phyloP scores from a whole-genome alignment of 2,113 vertebrate genomes.

The Syngnathus scovelli region DNA sequence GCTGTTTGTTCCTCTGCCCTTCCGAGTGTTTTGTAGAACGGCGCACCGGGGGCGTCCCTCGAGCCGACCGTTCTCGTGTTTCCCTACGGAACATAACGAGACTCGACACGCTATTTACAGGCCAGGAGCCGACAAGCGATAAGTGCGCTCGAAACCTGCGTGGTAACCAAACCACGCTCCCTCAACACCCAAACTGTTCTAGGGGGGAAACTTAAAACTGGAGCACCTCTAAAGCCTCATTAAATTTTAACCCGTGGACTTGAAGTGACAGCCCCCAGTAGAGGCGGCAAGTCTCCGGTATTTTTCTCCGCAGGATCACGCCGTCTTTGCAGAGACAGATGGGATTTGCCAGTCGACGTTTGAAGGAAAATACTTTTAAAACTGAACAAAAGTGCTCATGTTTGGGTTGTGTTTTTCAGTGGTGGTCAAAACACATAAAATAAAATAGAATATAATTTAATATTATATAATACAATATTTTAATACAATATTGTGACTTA shows the following conservation, averaged over 20 bases:
- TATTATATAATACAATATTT: too few relatives aligned
- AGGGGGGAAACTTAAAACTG: slow-evolving; percentile 22
- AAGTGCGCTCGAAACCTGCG: slow-evolving; percentile 25
- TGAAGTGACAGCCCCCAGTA: slow-evolving; percentile 23
- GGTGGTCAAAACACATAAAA: too few relatives aligned
- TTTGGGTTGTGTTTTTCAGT: neutral
- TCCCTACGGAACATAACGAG: slow-evolving; percentile 31
- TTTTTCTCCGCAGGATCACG: neutral
- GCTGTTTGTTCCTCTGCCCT: slow-evolving; percentile 32
- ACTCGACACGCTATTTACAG: slow-evolving; percentile 28
- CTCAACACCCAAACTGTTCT: slow-evolving; percentile 21
- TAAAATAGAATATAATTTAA: too few relatives aligned
- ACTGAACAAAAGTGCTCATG: neutral
- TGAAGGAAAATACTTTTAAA: neutral
- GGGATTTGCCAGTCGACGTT: neutral
- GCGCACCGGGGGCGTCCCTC: slow-evolving; percentile 23
- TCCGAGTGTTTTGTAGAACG: slow-evolving; percentile 3
- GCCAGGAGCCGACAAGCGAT: slow-evolving; percentile 2
- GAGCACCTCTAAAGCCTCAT: slow-evolving; percentile 32
- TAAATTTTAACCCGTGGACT: slow-evolving; percentile 33
- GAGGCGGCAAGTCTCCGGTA: neutral
- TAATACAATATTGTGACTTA: too few relatives aligned
- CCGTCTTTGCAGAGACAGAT: slow-evolving; percentile 5
- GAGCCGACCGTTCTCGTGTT: slow-evolving; percentile 25
- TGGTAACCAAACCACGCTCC: slow-evolving; percentile 9